These are phyloP conservation scores for Lottia gigantea DNA, from an alignment of 2,888 invertebrate genomes.

Conservation along the genomic window DNA sequence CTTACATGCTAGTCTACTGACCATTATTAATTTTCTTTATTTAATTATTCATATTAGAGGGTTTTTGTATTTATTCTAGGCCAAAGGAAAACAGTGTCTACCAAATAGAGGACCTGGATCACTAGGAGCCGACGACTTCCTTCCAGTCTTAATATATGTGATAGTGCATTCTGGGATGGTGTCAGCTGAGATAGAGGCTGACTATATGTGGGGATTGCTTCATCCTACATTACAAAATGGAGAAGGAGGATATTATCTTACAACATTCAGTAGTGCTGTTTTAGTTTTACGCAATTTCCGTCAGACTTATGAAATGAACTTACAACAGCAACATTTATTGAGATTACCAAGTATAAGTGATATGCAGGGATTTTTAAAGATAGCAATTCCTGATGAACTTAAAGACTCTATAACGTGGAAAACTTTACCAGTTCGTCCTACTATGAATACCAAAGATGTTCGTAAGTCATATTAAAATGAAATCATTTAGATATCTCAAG, in stretches of 20 bases:
- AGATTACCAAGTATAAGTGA: conserved; percentile 57
- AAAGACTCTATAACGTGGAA: conserved; percentile 90
- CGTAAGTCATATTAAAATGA: conserved; percentile 74
- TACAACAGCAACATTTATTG: conserved; percentile 46
- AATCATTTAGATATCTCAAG: too few relatives aligned
- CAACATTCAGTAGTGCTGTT: conserved; percentile 92
- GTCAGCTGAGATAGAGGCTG: conserved; percentile 93
- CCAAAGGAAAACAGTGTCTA: conserved; percentile 26
- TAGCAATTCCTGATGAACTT: conserved; percentile 93
- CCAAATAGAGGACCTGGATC: conserved; percentile 39
- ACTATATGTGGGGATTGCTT: conserved; percentile 93
- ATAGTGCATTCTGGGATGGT: conserved; percentile 89
- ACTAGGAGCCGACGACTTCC: conserved; percentile 73
- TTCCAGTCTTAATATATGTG: conserved; percentile 92
- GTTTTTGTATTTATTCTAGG: conserved; percentile 17
- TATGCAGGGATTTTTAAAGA: conserved; percentile 80
- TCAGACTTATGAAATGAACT: conserved; percentile 49
- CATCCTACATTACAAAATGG: conserved; percentile 91
- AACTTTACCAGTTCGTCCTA: conserved; percentile 91
- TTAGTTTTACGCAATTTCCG: conserved; percentile 82
- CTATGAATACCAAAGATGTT: conserved; percentile 91
- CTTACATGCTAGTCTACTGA: too few relatives aligned
- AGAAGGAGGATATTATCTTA: conserved; percentile 94
- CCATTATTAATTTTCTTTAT: too few relatives aligned
- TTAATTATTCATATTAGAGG: too few relatives aligned